Evolutionary conservation across 1,140 invertebrate species (phyloP), one percentile per base, ranked within the genome.

Genomic region (Tetramorium parvispinum): DNA sequence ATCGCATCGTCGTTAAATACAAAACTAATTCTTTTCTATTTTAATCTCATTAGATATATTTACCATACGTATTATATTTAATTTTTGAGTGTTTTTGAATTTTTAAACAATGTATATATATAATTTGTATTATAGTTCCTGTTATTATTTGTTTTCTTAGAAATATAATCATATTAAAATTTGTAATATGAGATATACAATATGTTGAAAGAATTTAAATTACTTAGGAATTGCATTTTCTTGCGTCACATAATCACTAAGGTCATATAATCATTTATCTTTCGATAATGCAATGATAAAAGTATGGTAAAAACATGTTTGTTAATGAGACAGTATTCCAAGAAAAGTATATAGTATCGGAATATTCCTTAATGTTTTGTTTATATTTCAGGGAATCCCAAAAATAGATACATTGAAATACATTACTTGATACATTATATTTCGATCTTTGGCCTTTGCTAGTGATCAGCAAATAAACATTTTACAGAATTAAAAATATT

Each of bases 11-110:
- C 46, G 2, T 51, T 27, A 24, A 63, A 65, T 37, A 43, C 32
- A 8, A 49, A 83, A 21, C 11, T 37, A 78, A 21, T 37, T 65
- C 21, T 40, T 24, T 66, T 37, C n/a, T 66, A 78, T 78, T 51
- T 21, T 63, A 37, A 78, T 63, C n/a, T 76, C 6, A 40, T 76
- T 32, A 71, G 21, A 55, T 55, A n/a, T 7, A 21, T 55, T 73
- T 24, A 24, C 6, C n/a, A 43, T 24, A 46, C 8, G 21, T 40
- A 0, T n/a, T 55, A 55, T 57, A 32, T 71, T n/a, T 53, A 71
- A 37, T 71, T n/a, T 51, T 53, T 73, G 37, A 21, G 13, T 37
- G 5, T 32, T 55, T 6, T 55, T 40, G 11, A 40, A 40, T 51
- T 53, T 75, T 37, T 55, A 70, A 6, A 70, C 11, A 65, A 61